Evolutionary conservation across 35 echinoderm and acorn worm genomes (phyloP).

Genomic region (Holothuria glaberrima): DNA sequence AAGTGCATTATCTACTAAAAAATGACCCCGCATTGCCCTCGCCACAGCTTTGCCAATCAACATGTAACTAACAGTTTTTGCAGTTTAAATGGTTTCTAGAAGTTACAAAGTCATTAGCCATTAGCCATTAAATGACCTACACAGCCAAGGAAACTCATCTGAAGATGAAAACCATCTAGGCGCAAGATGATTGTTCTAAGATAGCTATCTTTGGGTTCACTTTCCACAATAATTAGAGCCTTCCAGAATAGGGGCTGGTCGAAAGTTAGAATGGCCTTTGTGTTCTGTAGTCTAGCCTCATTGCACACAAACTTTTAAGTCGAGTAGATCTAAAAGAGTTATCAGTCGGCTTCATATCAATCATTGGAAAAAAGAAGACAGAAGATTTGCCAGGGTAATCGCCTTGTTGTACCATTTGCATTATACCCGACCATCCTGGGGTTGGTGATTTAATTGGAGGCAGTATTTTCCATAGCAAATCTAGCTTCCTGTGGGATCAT

Average conservation of each 20-base stretch:
- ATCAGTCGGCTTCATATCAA: slow-evolving; percentile 72
- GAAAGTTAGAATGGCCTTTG: slow-evolving; percentile 62
- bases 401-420: slow-evolving; percentile 33
- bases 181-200: slow-evolving; percentile 38
- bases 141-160: slow-evolving; percentile 57
- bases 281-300: slow-evolving; percentile 48
- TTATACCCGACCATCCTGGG: slow-evolving; percentile 40
- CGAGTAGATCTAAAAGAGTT: slow-evolving; percentile 67
- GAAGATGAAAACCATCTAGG: slow-evolving; percentile 73
- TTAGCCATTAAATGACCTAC: slow-evolving; percentile 61
- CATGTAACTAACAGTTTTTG: slow-evolving; percentile 62
- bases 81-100: slow-evolving; percentile 60
- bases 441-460: not conserved
- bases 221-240: too few relatives aligned
- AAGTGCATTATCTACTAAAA: slow-evolving; percentile 58
- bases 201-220: not conserved
- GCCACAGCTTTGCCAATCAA: slow-evolving; percentile 59
- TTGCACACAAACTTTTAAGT: slow-evolving; percentile 59
- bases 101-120: slow-evolving; percentile 12
- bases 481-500: slow-evolving; percentile 45
- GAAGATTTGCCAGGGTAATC: slow-evolving; percentile 24
- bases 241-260: slow-evolving; percentile 78
- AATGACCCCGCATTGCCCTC: slow-evolving; percentile 51
- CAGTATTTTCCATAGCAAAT: slow-evolving; percentile 56
- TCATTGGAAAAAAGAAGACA: slow-evolving; percentile 60